Base-by-base conservation (phyloP, 64 coral and sea anemone species). In the Montipora foliosa region DNA sequence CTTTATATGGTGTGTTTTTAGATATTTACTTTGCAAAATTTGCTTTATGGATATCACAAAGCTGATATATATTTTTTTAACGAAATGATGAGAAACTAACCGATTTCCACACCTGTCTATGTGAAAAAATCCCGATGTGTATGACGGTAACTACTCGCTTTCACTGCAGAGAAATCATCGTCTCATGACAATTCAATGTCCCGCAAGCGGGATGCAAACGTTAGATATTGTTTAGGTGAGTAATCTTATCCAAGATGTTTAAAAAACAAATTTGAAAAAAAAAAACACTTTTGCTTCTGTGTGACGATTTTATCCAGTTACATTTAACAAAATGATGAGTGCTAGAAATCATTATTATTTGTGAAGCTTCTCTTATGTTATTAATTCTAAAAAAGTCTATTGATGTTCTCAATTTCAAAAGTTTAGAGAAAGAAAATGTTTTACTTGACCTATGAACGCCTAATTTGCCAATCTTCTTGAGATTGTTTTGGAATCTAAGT, bases 61-160 rank as follows among this genome's bases (percentile, higher is more conserved):
- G 25, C 2, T 17, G 29, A 37, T 37, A 37, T 37, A 55, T 55
- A 12, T 24, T 67, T 60, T 60, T 45, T 47, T 5, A 11, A 19
- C 10, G 8, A 6, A 66, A 14, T 84, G 37, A 67, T 84, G 81
- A 48, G 81, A 84, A 84, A 58, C 8, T 47, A 47, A 46, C 81
- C 44, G 17, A 67, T 67, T 3, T 2, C 16, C 14, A 16, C 81
- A 84, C 81, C 81, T 84, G 12, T 16, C n/a, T 84, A n/a, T 44
- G 15, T 47, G 45, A 46, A 44, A 44, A 46, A 47, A 47, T 0
- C 29, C 64, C 16, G 3, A 66, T 29, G 15, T 48, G 19, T 7
- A 67, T 67, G 69, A 17, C 5, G 44, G 13, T 19, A 19, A 17
- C 29, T 46, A 46, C 44, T 45, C 79, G 6, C 24, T 67, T 37